Evolutionary conservation across 2,888 invertebrate species (phyloP), one percentile per base, ranked within the genome.

Genomic region (Aelia acuminata): DNA sequence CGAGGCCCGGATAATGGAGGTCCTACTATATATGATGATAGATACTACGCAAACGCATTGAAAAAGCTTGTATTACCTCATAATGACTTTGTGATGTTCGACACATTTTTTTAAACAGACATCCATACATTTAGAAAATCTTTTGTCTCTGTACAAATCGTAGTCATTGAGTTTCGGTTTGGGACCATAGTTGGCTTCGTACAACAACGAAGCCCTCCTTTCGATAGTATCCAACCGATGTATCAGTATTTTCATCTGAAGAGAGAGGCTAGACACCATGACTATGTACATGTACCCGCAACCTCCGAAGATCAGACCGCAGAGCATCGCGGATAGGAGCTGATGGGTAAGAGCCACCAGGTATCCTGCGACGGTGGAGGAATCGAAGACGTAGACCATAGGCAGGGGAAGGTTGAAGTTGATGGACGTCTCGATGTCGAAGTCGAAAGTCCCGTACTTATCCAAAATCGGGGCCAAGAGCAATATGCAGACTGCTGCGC

Each of bases 211-310:
- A n/a, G 80, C 80, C n/a, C 80, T 80, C 39, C 0, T 3, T 15
- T 80, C 80, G 1, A 80, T 80, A 3, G 80, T 10, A 5, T 80
- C 80, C 3, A 80, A n/a, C 4, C 43, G 22, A 47, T 80, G 43
- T 22, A 80, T 80, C 10, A 80, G 80, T 13, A 43, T 43, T 43
- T 13, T 80, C 80, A 43, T 39, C 80, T 80, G 80, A 8, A 47
- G 31, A 22, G n/a, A 13, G 8, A 80, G 43, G 11, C 80, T 80
- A 3, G n/a, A n/a, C 22, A 80, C 80, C 80, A 80, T 80, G n/a
- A 80, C 80, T n/a, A 80, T 80, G 80, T 80, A 80, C 80, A 80
- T 80, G 80, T 80, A 80, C 4, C 80, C 80, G 5, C 43, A 39
- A n/a, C 80, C 80, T 10, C 80, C 80, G 80, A 80, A 80, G 3